These are phyloP conservation scores for Leptestheria dahalacensis DNA, from an alignment of 1,140 invertebrate genomes.

Conservation along the genomic window DNA sequence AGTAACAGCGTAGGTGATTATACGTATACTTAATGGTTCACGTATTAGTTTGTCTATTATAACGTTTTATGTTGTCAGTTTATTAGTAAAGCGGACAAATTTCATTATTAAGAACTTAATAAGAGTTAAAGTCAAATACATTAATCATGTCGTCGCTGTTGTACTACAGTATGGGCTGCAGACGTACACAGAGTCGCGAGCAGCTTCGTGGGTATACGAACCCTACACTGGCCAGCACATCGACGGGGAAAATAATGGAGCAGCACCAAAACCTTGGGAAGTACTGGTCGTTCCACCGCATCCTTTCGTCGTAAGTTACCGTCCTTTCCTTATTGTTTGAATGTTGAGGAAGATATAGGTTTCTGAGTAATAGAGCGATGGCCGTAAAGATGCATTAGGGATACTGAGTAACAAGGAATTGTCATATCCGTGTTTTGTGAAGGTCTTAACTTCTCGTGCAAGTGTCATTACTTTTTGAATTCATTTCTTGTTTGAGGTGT, in stretches of 20 bases:
- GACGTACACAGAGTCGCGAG: constrained; percentile 14
- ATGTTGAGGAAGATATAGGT: too few species aligned
- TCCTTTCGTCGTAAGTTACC: neutral
- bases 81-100: neutral
- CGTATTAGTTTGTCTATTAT: too few species aligned
- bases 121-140: neutral
- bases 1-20: too few species aligned
- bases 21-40: too few species aligned
- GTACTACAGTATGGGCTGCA: constrained; percentile 12
- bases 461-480: too few species aligned
- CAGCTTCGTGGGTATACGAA: constrained; percentile 12
- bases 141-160: too few species aligned
- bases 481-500: too few species aligned
- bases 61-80: too few species aligned
- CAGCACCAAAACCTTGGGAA: constrained; percentile 16
- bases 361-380: neutral
- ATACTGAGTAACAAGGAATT: neutral
- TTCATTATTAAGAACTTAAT: neutral
- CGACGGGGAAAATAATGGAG: neutral
- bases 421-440: too few species aligned
- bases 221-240: constrained; percentile 13
- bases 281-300: constrained; percentile 13
- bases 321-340: too few species aligned
- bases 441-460: too few species aligned
- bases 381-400: neutral